These are phyloP conservation scores for Formica exsecta DNA, from an alignment of 1,140 invertebrate species.

Conservation along the genomic window DNA sequence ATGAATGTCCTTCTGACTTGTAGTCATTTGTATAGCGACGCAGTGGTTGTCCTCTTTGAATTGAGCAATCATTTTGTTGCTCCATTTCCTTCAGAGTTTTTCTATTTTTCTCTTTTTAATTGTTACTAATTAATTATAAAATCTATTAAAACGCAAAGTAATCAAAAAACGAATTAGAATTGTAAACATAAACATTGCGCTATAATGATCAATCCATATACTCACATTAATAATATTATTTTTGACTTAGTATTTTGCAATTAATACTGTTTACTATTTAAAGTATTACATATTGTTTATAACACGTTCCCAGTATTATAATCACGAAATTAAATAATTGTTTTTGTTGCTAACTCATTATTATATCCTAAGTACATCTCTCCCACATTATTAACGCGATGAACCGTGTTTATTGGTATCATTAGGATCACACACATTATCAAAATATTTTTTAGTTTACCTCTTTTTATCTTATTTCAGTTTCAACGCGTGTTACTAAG, in stretches of 20 bases:
- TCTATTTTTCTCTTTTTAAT: background rate
- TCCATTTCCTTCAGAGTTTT: constrained; percentile 78
- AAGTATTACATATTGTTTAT: constrained; percentile 1
- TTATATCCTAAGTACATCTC: constrained; percentile 1
- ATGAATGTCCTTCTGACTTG: constrained; percentile 78
- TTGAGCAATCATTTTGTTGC: constrained; percentile 81
- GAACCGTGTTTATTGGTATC: background rate
- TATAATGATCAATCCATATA: background rate
- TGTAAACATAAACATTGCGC: background rate
- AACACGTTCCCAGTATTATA: background rate
- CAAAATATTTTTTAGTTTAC: background rate
- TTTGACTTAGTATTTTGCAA: constrained; percentile 6
- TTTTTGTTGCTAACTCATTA: background rate
- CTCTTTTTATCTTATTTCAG: constrained; percentile 15
- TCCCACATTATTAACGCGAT: constrained; percentile 15
- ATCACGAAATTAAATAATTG: constrained; percentile 32
- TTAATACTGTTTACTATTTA: constrained; percentile 1
- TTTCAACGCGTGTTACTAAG: constrained; percentile 18
- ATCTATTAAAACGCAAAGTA: background rate
- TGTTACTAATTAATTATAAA: background rate
- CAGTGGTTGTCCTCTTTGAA: constrained; percentile 79
- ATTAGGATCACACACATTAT: background rate
- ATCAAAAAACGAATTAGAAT: background rate
- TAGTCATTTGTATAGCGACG: constrained; percentile 82
- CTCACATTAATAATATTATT: background rate